A percentile compares a stretch with the other conserved stretches of the same genome.
Conservation (phyloP, 2,113 vertebrate genomes). For the Crypturellus undulatus region DNA sequence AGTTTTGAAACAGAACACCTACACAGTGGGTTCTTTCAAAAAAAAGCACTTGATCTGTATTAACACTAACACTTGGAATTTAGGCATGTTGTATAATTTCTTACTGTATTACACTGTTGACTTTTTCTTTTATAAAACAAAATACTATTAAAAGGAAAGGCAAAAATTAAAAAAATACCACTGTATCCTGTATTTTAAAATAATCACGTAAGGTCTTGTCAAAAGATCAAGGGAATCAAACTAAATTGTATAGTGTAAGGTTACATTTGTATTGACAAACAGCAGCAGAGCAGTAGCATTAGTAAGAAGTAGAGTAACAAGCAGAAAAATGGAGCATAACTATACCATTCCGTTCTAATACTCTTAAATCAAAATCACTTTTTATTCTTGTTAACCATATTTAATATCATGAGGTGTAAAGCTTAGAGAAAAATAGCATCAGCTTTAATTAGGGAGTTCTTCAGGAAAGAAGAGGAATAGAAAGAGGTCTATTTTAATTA, state of each 20-base stretch:
- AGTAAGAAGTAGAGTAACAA: background rate
- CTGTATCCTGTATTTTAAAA: background rate
- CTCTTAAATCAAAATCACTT: background rate
- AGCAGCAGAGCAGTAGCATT: background rate
- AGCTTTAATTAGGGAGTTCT: background rate
- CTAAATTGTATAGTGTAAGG: background rate
- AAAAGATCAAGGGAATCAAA: background rate
- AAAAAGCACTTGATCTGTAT: background rate
- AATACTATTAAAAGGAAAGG: background rate
- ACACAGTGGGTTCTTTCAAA: background rate
- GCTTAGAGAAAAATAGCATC: background rate
- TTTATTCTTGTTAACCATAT: background rate
- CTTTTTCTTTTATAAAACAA: background rate
- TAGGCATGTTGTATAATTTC: background rate
- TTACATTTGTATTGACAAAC: background rate
- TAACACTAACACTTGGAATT: background rate
- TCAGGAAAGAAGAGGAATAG: background rate
- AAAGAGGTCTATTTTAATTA: background rate
- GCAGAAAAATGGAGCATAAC: background rate
- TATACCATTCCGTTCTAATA: background rate
- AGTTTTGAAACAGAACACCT: constrained; percentile 6
- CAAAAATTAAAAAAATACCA: background rate
- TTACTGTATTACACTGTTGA: background rate
- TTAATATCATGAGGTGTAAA: background rate
- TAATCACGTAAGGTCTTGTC: background rate